phyloP scores from a whole-genome alignment of 2,888 invertebrate species.

The Tupiocoris notatus region DNA sequence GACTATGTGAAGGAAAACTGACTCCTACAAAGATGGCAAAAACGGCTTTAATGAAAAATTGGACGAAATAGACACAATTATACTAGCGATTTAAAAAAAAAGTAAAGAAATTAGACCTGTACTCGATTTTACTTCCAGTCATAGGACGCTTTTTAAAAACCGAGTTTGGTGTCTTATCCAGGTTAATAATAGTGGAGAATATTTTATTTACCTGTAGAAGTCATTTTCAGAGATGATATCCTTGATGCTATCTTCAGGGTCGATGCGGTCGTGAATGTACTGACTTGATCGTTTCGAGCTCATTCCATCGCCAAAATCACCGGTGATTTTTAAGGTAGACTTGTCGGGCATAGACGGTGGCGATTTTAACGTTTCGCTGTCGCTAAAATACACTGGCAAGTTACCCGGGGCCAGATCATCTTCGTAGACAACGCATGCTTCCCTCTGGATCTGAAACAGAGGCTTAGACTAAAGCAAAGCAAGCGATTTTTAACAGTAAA shows the following conservation, averaged over 20 bases:
- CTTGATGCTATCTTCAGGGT: conserved; percentile 64
- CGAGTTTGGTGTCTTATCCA: too few species aligned
- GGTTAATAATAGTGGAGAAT: too few species aligned
- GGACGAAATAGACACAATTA: too few species aligned
- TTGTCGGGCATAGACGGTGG: conserved; percentile 45
- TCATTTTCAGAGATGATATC: conserved; percentile 65
- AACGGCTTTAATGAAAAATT: too few species aligned
- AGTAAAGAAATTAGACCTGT: too few species aligned
- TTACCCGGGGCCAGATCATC: conserved; percentile 50
- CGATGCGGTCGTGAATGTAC: conserved; percentile 58
- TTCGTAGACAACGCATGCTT: conserved; percentile 52
- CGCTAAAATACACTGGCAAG: conserved; percentile 52
- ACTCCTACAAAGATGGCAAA: too few species aligned
- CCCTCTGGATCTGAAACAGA: conserved; percentile 49
- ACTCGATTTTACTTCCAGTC: too few species aligned
- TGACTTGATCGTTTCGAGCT: conserved; percentile 54
- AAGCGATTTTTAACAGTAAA: too few species aligned
- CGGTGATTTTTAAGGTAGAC: conserved; percentile 50
- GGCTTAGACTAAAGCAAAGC: neutral
- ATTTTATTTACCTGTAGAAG: conserved; percentile 60
- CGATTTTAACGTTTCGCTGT: conserved; percentile 50
- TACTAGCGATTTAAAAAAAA: too few species aligned
- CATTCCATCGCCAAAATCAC: conserved; percentile 52
- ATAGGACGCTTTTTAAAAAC: too few species aligned
- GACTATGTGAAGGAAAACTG: too few species aligned